Evolutionary conservation across 2,888 invertebrate species (phyloP).

Genomic region (Cheilosia urbana): DNA sequence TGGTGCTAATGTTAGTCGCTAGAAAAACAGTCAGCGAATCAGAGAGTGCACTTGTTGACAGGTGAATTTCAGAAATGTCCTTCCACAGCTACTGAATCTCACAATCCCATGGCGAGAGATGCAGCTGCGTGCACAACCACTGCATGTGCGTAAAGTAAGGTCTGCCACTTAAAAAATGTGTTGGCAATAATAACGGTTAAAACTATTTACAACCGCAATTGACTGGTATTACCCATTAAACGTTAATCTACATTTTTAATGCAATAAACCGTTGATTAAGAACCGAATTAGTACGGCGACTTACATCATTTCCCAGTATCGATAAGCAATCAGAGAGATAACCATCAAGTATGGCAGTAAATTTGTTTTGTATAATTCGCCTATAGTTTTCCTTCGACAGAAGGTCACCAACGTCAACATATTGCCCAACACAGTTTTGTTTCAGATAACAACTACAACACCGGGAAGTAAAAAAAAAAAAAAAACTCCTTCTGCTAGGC

Average conservation of each 20-base stretch:
- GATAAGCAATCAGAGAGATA: slow-evolving; percentile 9
- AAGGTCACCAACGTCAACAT: neutral
- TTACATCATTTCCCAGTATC: neutral
- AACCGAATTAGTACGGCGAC: neutral
- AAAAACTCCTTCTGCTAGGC: neutral
- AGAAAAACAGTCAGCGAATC: too few species aligned
- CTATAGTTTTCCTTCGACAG: neutral
- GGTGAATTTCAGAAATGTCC: too few species aligned
- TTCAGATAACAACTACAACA: neutral
- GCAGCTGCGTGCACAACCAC: too few species aligned
- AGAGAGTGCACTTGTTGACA: too few species aligned
- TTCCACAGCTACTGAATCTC: too few species aligned
- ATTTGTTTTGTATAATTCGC: neutral
- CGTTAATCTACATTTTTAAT: neutral
- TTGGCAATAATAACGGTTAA: neutral
- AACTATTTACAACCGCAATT: slow-evolving; percentile 3
- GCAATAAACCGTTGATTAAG: slow-evolving; percentile 8
- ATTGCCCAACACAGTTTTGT: too few species aligned
- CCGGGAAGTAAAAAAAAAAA: neutral
- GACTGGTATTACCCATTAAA: neutral
- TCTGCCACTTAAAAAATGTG: neutral
- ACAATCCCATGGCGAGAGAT: too few species aligned
- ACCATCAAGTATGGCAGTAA: slow-evolving; percentile 1
- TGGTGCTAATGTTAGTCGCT: too few species aligned
- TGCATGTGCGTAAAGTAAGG: neutral